Evolutionary conservation across 1,140 invertebrate genomes (phyloP).

Genomic region (Dendrolimus kikuchii): DNA sequence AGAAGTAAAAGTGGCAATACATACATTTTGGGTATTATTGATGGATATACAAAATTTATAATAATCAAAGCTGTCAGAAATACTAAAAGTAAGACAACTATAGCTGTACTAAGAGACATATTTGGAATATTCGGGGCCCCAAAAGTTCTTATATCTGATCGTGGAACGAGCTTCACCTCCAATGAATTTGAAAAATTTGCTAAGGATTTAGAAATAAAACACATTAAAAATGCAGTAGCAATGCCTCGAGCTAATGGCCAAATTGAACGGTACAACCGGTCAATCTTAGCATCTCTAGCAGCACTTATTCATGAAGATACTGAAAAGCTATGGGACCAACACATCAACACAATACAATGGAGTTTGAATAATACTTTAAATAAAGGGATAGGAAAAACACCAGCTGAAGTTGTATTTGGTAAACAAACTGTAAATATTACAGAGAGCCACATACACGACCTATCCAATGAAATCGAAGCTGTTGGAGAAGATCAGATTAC

Average conservation of each 20-base stretch:
- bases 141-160: constrained; percentile 19
- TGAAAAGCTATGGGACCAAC: constrained; percentile 22
- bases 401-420: too few relatives aligned
- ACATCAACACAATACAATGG: constrained; percentile 18
- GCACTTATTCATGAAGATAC: constrained; percentile 13
- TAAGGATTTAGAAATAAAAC: constrained; percentile 17
- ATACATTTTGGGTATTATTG: constrained; percentile 19
- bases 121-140: constrained; percentile 20
- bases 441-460: too few relatives aligned
- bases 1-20: constrained; percentile 17
- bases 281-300: constrained; percentile 18
- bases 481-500: too few relatives aligned
- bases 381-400: too few relatives aligned
- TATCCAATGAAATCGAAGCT: too few relatives aligned
- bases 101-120: constrained; percentile 17
- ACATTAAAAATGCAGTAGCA: constrained; percentile 23
- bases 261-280: constrained; percentile 26
- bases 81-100: constrained; percentile 13
- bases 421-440: too few relatives aligned
- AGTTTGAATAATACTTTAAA: too few relatives aligned
- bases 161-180: constrained; percentile 24
- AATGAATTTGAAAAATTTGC: constrained; percentile 19
- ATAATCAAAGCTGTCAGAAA: constrained; percentile 19
- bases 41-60: constrained; percentile 24
- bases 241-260: too few relatives aligned